These are phyloP conservation scores for Antitype chi DNA, from an alignment of 2,888 invertebrate species.

Conservation along the genomic window DNA sequence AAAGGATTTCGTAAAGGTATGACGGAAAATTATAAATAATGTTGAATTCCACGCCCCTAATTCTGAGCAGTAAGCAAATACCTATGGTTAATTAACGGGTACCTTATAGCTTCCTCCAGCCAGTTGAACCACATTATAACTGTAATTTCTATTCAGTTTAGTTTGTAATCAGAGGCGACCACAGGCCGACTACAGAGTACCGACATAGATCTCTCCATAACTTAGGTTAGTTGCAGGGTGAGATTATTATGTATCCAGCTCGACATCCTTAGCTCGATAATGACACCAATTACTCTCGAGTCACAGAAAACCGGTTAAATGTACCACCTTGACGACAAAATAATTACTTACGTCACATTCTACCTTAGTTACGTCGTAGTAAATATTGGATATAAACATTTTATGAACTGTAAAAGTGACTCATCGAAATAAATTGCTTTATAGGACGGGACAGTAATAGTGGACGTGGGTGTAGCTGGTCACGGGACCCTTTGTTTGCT, in stretches of 20 bases:
- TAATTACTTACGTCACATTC: conserved; percentile 76
- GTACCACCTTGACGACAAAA: conserved; percentile 72
- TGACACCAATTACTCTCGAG: conserved; percentile 76
- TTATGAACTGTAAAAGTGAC: conserved; percentile 81
- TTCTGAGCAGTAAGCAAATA: conserved; percentile 21
- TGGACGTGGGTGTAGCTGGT: conserved; percentile 84
- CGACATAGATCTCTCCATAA: conserved; percentile 78
- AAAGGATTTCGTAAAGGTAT: neutral
- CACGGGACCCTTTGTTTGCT: conserved; percentile 87
- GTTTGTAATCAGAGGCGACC: conserved; percentile 85
- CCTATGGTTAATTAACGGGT: conserved; percentile 41
- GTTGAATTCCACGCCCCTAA: neutral
- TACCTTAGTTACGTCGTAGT: conserved; percentile 71
- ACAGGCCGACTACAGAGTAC: conserved; percentile 77
- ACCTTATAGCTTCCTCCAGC: conserved; percentile 62
- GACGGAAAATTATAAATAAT: neutral
- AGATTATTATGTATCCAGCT: conserved; percentile 77
- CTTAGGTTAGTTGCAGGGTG: conserved; percentile 72
- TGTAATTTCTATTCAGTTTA: conserved; percentile 77
- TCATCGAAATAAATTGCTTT: conserved; percentile 86
- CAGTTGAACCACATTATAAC: conserved; percentile 71
- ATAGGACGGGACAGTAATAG: conserved; percentile 78
- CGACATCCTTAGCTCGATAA: conserved; percentile 76
- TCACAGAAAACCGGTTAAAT: conserved; percentile 75
- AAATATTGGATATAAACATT: conserved; percentile 74